phyloP scores from a whole-genome alignment of 2,797 vertebrate species.

The Scolopax bukidnonensis region DNA sequence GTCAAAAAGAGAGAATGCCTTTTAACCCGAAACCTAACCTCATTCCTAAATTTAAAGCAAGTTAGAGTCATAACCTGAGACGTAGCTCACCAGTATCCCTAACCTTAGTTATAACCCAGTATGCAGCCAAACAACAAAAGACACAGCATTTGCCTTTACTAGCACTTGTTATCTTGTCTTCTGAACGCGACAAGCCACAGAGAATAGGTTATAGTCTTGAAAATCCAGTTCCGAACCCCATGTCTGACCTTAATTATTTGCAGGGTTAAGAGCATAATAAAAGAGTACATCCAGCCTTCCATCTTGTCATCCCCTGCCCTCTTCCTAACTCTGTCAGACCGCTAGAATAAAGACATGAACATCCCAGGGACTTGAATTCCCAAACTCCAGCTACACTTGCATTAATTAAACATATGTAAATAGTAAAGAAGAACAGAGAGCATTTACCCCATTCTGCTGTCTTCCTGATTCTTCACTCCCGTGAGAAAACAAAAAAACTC shows the following conservation, averaged over 20 bases:
- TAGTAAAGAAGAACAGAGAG: not conserved
- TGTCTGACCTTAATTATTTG: not conserved
- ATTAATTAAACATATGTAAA: not conserved
- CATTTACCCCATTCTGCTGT: not conserved
- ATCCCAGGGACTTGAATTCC: not conserved
- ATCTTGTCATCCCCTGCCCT: not conserved
- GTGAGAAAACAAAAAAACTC: not conserved
- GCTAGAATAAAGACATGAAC: not conserved
- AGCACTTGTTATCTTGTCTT: not conserved
- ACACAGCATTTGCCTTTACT: not conserved
- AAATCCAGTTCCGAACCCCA: not conserved
- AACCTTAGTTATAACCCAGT: not conserved
- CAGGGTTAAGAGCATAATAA: not conserved
- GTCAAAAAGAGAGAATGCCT: not conserved
- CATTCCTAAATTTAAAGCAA: not conserved
- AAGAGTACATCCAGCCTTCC: not conserved
- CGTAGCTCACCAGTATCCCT: not conserved
- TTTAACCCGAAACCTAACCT: not conserved
- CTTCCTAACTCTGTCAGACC: not conserved
- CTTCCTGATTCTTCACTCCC: not conserved
- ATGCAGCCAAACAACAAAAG: not conserved
- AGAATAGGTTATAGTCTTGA: not conserved
- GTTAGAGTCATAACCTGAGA: not conserved
- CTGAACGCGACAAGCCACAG: not conserved
- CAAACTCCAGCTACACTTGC: not conserved